These are phyloP conservation scores for Diploptera punctata DNA, from an alignment of 2,888 invertebrate genomes.

Conservation along the genomic window DNA sequence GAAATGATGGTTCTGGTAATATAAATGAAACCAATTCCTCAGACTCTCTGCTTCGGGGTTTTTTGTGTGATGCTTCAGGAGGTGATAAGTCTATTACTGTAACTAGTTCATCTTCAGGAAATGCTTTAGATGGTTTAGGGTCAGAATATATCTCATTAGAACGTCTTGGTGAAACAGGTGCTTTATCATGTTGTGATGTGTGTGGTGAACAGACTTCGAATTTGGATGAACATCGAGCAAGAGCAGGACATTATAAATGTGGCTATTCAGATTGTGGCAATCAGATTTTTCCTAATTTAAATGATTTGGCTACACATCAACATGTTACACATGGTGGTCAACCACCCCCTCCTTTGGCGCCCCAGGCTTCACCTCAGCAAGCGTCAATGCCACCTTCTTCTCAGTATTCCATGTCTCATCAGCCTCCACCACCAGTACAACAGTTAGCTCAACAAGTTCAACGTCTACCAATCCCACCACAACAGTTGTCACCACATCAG, in stretches of 20 bases:
- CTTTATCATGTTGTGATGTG: conserved; percentile 63
- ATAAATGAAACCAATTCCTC: conserved; percentile 21
- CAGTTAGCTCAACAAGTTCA: conserved; percentile 56
- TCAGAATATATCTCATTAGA: conserved; percentile 70
- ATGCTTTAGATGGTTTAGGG: conserved; percentile 29
- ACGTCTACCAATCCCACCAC: conserved; percentile 35
- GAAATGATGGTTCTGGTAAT: neutral
- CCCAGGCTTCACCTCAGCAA: neutral
- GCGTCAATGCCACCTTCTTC: neutral
- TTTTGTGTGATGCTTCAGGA: conserved; percentile 27
- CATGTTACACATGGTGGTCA: conserved; percentile 42
- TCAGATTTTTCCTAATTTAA: conserved; percentile 48
- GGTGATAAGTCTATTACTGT: conserved; percentile 10
- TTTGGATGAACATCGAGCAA: conserved; percentile 49
- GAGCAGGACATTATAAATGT: conserved; percentile 63
- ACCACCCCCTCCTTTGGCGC: neutral
- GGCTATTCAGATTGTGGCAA: conserved; percentile 53
- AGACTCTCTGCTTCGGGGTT: conserved; percentile 38
- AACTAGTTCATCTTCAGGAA: neutral
- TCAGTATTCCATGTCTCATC: conserved; percentile 21
- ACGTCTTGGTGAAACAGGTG: conserved; percentile 60
- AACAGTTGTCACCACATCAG: conserved; percentile 29
- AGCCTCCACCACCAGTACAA: conserved; percentile 54
- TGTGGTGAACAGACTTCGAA: conserved; percentile 58
- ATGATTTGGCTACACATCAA: conserved; percentile 45